Conservation (phyloP, 2,888 invertebrate species). For the Leptogaster cylindrica region DNA sequence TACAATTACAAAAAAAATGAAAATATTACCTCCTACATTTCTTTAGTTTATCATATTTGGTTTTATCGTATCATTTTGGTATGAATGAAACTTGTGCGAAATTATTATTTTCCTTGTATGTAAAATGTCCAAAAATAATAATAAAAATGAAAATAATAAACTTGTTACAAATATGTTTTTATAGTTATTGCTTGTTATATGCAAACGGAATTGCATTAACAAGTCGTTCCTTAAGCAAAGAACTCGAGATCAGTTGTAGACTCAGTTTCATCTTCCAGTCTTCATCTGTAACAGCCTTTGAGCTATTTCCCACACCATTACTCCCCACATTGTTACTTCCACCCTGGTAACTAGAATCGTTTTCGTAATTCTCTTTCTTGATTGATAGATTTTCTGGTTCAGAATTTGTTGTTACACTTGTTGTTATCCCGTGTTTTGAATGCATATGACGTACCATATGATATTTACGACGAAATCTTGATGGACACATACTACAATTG, state of each 20-base stretch:
- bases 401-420: not conserved
- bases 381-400: slow-evolving; percentile 57
- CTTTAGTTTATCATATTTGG: slow-evolving; percentile 29
- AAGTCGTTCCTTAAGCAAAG: slow-evolving; percentile 60
- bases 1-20: not conserved
- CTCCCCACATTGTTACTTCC: slow-evolving; percentile 13
- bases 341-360: slow-evolving; percentile 31
- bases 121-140: not conserved
- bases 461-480: slow-evolving; percentile 64
- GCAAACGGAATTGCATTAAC: slow-evolving; percentile 61
- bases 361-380: slow-evolving; percentile 54
- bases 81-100: slow-evolving; percentile 17
- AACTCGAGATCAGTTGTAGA: slow-evolving; percentile 60
- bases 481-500: slow-evolving; percentile 63
- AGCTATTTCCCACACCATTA: not conserved
- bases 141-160: slow-evolving; percentile 1
- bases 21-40: too few relatives aligned
- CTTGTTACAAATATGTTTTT: not conserved
- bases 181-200: slow-evolving; percentile 58
- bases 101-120: not conserved
- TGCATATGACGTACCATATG: slow-evolving; percentile 64
- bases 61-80: slow-evolving; percentile 22
- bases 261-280: slow-evolving; percentile 62
- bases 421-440: slow-evolving; percentile 60
- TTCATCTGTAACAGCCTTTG: slow-evolving; percentile 50